A percentile compares a stretch with the other conserved stretches of the same genome.
phyloP scores from a whole-genome alignment of 2,797 vertebrate genomes.

The Coccyzus lansbergi region DNA sequence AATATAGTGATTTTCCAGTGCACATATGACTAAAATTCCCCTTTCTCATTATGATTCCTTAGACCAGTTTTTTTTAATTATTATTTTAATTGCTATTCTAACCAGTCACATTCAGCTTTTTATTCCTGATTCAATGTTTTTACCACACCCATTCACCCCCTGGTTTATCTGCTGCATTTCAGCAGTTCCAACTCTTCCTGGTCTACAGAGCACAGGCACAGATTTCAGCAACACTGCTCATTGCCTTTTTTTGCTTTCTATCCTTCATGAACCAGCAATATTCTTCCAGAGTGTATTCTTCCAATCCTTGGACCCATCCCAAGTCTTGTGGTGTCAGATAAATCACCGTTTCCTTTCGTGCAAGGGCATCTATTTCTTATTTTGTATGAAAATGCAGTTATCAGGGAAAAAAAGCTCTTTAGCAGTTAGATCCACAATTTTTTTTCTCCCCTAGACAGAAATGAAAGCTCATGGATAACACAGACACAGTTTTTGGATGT shows the following conservation, averaged over 20 bases:
- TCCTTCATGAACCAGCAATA: neutral
- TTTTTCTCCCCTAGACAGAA: neutral
- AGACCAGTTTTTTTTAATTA: neutral
- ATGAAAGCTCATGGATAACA: neutral
- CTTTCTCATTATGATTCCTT: neutral
- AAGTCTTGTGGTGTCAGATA: neutral
- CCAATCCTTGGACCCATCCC: neutral
- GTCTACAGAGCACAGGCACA: neutral
- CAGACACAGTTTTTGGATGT: neutral
- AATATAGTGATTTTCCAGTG: neutral
- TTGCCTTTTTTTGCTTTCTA: neutral
- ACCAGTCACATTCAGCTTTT: neutral
- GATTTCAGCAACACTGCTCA: slow-evolving; percentile 18
- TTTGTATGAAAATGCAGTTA: neutral
- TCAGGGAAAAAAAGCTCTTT: neutral
- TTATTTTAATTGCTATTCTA: neutral
- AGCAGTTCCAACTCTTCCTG: neutral
- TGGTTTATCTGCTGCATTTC: neutral
- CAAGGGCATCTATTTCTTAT: neutral
- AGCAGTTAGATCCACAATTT: neutral
- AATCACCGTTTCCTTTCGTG: neutral
- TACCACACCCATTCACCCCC: neutral
- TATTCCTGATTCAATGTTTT: neutral
- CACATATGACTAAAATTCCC: neutral
- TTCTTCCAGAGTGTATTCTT: neutral